Evolutionary conservation across 2,888 invertebrate species (phyloP).

Genomic region (Hyposoter dolosus): DNA sequence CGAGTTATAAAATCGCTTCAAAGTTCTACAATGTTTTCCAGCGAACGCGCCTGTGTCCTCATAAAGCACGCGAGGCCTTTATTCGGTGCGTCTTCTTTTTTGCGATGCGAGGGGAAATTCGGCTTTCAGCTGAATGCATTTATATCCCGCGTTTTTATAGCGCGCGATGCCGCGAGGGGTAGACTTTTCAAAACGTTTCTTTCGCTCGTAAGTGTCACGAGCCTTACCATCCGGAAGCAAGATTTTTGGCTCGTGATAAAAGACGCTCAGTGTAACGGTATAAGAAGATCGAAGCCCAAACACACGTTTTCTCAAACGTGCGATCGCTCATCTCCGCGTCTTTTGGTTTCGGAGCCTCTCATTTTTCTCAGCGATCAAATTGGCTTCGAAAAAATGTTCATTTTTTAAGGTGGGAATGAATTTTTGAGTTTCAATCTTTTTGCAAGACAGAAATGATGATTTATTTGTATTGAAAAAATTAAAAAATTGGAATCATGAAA

Average conservation of each 20-base stretch:
- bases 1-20: constrained; percentile 30
- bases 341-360: no score
- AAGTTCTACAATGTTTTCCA: constrained; percentile 15
- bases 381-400: no score
- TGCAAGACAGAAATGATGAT: no score
- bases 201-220: background rate
- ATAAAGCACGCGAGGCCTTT: background rate
- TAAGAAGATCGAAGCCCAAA: background rate
- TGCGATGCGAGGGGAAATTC: constrained; percentile 14
- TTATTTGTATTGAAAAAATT: no score
- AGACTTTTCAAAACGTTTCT: background rate
- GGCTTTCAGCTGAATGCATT: constrained; percentile 2
- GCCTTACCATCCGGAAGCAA: background rate
- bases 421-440: no score
- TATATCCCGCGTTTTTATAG: constrained; percentile 3
- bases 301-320: background rate
- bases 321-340: background rate
- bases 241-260: background rate
- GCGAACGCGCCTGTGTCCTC: background rate
- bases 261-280: background rate
- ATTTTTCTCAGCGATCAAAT: no score
- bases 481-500: no score
- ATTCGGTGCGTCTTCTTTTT: constrained; percentile 6
- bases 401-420: no score
- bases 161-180: constrained; percentile 20